Evolutionary conservation across 2,888 invertebrate genomes (phyloP).

Genomic region (Calliopum simillimum): DNA sequence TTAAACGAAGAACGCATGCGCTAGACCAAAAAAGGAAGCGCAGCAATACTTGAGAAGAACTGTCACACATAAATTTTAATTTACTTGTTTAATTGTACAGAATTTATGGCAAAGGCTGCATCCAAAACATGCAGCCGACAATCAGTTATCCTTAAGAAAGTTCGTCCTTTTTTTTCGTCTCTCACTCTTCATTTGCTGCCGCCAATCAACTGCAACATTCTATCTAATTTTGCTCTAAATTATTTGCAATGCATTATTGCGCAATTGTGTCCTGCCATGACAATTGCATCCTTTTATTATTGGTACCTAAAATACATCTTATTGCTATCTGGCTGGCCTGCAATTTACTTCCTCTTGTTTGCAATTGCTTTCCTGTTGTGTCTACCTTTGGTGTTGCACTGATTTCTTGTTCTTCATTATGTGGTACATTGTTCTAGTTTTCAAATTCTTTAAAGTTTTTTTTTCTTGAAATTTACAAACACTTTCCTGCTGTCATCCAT

Average conservation of each 20-base stretch:
- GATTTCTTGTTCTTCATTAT: constrained; percentile 40
- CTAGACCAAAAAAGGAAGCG: too few relatives aligned
- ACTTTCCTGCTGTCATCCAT: neutral
- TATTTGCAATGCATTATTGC: constrained; percentile 59
- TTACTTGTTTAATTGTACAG: constrained; percentile 61
- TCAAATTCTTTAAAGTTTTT: neutral
- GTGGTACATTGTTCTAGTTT: constrained; percentile 35
- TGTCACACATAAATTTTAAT: constrained; percentile 63
- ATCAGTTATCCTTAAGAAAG: constrained; percentile 35
- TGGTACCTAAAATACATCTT: constrained; percentile 30
- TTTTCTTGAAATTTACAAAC: constrained; percentile 38
- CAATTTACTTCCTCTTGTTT: constrained; percentile 56
- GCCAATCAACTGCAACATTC: neutral
- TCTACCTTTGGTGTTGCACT: constrained; percentile 7
- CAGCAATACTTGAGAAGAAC: constrained; percentile 37
- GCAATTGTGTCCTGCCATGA: constrained; percentile 40
- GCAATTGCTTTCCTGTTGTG: neutral
- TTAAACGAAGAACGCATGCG: too few relatives aligned
- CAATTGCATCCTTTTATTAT: constrained; percentile 40
- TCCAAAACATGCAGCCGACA: constrained; percentile 41
- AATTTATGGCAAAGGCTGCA: constrained; percentile 58
- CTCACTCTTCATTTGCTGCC: constrained; percentile 26
- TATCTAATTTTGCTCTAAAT: constrained; percentile 57
- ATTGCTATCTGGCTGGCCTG: constrained; percentile 47
- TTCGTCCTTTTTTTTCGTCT: constrained; percentile 13